Evolutionary conservation across 2,113 vertebrate genomes (phyloP).

Genomic region (Siniperca knerii): DNA sequence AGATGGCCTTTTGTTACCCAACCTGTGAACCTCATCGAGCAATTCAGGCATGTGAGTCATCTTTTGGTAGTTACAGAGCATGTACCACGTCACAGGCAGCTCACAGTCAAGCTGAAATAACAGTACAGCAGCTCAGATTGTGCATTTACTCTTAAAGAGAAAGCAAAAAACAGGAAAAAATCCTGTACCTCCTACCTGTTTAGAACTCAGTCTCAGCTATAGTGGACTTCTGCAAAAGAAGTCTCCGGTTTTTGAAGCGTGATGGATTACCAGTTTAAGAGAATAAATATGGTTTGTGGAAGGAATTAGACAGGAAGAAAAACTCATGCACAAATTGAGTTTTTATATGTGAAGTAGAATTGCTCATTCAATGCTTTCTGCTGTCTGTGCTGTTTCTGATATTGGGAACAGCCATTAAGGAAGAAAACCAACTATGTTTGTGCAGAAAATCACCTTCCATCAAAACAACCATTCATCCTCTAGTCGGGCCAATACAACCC

Average conservation of each 20-base stretch:
- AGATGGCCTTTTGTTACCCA: constrained; percentile 53
- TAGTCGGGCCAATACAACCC: neutral
- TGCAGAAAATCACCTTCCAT: constrained; percentile 51
- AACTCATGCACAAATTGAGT: constrained; percentile 15
- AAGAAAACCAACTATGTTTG: constrained; percentile 27
- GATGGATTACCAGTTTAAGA: constrained; percentile 53
- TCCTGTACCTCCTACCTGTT: neutral
- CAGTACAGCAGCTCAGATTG: neutral
- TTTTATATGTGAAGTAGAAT: constrained; percentile 34
- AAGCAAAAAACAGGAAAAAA: neutral
- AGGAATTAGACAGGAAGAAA: constrained; percentile 32
- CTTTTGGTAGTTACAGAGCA: constrained; percentile 8
- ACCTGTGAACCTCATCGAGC: constrained; percentile 31
- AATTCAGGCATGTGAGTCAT: constrained; percentile 20
- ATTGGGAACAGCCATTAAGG: constrained; percentile 42
- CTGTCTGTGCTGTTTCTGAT: constrained; percentile 46
- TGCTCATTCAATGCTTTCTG: constrained; percentile 54
- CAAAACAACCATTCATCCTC: constrained; percentile 51
- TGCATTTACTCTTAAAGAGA: neutral
- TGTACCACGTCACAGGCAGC: neutral
- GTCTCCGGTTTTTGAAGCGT: constrained; percentile 13
- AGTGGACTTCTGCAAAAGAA: constrained; percentile 1
- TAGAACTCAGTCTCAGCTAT: neutral
- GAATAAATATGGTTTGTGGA: constrained; percentile 21
- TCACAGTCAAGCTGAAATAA: neutral